These are phyloP conservation scores for Crossaster papposus DNA, from an alignment of 53 echinoderm and acorn worm species.

Conservation along the genomic window DNA sequence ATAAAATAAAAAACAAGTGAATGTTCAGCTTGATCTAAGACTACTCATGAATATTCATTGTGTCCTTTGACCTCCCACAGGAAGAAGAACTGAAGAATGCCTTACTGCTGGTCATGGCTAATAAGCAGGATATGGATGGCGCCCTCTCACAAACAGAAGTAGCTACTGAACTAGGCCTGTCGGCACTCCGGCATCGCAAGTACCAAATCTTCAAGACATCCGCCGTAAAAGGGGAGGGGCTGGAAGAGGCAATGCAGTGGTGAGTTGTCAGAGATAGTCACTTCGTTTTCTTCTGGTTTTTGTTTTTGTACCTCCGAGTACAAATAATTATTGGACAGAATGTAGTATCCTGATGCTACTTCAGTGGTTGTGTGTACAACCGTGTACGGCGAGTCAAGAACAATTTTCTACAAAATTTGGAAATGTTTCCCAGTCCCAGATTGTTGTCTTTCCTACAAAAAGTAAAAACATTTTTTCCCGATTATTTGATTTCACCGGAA, in stretches of 20 bases:
- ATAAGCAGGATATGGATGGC: conserved; percentile 96
- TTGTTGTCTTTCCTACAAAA: too few species aligned
- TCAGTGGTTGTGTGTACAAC: too few species aligned
- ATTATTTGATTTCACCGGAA: too few species aligned
- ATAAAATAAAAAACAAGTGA: background rate
- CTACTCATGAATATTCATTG: background rate
- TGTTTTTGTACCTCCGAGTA: background rate
- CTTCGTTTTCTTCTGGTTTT: background rate
- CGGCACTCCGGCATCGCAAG: conserved; percentile 83
- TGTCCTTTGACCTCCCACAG: conserved; percentile 62
- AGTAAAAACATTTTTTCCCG: too few species aligned
- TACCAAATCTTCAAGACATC: conserved; percentile 98
- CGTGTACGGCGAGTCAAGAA: too few species aligned
- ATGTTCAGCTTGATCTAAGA: too few species aligned
- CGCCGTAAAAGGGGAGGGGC: conserved; percentile 87
- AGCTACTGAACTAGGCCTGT: conserved; percentile 80
- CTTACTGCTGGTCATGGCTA: conserved; percentile 93
- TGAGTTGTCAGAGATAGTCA: conserved; percentile 20
- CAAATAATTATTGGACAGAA: too few species aligned
- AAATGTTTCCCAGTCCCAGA: too few species aligned
- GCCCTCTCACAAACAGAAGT: conserved; percentile 83
- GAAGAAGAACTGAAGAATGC: conserved; percentile 97
- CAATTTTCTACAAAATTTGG: too few species aligned
- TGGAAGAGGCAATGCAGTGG: conserved; percentile 98
- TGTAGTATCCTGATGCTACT: too few species aligned